Evolutionary conservation across 2,888 invertebrate species (phyloP).

Genomic region (Eupithecia dodoneata): DNA sequence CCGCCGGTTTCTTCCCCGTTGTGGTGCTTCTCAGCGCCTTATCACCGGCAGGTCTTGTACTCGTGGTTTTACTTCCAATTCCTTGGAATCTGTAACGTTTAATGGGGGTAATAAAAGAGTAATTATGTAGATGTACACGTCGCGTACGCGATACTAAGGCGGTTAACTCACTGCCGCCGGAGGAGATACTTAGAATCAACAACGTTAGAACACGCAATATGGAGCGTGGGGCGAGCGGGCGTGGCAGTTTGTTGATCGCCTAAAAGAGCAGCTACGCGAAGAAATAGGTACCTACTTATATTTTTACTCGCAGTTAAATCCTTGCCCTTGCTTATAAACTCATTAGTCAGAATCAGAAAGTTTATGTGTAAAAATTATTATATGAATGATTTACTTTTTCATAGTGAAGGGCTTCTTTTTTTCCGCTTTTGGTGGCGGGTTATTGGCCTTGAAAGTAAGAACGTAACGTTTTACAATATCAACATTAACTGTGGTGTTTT

Average conservation of each 20-base stretch:
- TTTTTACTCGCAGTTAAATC: neutral
- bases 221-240: too few species aligned
- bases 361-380: too few species aligned
- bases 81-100: constrained; percentile 65
- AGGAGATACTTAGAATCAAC: too few species aligned
- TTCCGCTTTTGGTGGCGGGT: constrained; percentile 73
- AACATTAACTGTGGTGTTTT: constrained; percentile 71
- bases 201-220: too few species aligned
- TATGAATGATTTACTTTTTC: constrained; percentile 65
- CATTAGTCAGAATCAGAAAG: neutral
- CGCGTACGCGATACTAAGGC: neutral
- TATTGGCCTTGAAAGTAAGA: constrained; percentile 72
- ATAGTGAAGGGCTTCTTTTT: constrained; percentile 78
- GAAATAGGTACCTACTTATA: neutral
- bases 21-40: constrained; percentile 66
- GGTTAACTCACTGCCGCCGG: too few species aligned
- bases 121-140: too few species aligned
- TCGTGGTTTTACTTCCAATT: constrained; percentile 61
- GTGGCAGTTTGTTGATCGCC: too few species aligned
- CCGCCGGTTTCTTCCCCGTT: constrained; percentile 37
- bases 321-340: neutral
- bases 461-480: constrained; percentile 78
- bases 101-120: neutral
- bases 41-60: constrained; percentile 62
- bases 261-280: constrained; percentile 29